Evolutionary conservation across 2,113 vertebrate genomes (phyloP).

Genomic region (Alethe castanea): DNA sequence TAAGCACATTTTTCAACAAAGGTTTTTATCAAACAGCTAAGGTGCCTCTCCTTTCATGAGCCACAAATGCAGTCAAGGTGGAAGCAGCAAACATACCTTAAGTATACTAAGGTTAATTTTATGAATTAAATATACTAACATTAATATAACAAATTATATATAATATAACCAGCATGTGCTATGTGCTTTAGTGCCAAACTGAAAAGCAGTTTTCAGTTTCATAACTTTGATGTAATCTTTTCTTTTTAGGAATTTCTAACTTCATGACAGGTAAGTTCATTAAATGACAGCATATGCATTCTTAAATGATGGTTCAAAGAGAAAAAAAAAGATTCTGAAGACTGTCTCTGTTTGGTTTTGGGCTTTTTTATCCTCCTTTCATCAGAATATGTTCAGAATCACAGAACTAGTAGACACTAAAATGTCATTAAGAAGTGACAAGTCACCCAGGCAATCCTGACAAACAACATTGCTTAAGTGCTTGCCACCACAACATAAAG

Average conservation of each 20-base stretch:
- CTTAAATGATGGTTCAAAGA: neutral
- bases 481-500: neutral
- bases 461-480: neutral
- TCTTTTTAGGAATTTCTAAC: neutral
- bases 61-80: neutral
- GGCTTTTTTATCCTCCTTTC: neutral
- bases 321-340: neutral
- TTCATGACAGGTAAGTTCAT: neutral
- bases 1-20: neutral
- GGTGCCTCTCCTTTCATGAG: neutral
- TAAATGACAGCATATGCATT: neutral
- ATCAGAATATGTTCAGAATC: neutral
- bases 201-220: neutral
- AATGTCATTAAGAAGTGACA: neutral
- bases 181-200: neutral
- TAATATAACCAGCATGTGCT: neutral
- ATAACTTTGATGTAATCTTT: neutral
- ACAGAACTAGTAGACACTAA: neutral
- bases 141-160: neutral
- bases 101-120: neutral
- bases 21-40: neutral
- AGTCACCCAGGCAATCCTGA: neutral
- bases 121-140: neutral
- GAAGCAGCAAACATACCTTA: neutral
- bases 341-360: neutral